phyloP scores from a whole-genome alignment of 2,888 invertebrate genomes.

The Cosmopolites sordidus region DNA sequence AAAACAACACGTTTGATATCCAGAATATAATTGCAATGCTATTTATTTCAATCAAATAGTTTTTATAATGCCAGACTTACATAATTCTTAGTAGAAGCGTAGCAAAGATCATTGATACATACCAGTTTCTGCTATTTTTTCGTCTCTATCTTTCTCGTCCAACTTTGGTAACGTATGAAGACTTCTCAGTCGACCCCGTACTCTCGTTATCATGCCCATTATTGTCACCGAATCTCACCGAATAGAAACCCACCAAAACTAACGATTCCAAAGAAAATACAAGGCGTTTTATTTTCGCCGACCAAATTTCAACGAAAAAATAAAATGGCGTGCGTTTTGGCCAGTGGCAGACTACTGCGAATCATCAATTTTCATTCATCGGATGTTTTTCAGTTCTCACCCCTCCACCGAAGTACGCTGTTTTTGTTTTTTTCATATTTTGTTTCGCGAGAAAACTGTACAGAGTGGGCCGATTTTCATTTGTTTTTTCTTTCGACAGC shows the following conservation, averaged over 20 bases:
- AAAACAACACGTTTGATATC: too few relatives aligned
- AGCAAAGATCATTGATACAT: slow-evolving; percentile 36
- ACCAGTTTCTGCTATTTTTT: slow-evolving; percentile 69
- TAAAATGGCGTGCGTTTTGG: neutral
- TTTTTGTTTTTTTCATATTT: slow-evolving; percentile 13
- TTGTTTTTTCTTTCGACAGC: slow-evolving; percentile 1
- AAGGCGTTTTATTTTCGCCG: neutral
- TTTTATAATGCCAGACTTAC: too few relatives aligned
- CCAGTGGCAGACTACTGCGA: neutral
- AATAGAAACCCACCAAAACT: neutral
- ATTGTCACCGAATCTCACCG: neutral
- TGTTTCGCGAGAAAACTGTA: slow-evolving; percentile 12
- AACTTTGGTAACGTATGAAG: slow-evolving; percentile 61
- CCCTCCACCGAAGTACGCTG: slow-evolving; percentile 17
- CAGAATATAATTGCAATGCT: too few relatives aligned
- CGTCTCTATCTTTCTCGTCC: slow-evolving; percentile 59
- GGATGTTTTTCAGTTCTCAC: slow-evolving; percentile 11
- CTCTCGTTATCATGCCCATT: slow-evolving; percentile 70
- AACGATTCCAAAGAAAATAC: neutral
- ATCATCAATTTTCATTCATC: slow-evolving; percentile 20
- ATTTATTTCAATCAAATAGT: too few relatives aligned
- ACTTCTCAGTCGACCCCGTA: slow-evolving; percentile 55
- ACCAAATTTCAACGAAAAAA: too few relatives aligned
- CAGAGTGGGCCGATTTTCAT: slow-evolving; percentile 14
- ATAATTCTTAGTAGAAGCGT: too few relatives aligned